Percentiles rank a stretch among this genome's conserved stretches.
Conservation (phyloP, 2,113 vertebrate species). For the Pitta sordida region DNA sequence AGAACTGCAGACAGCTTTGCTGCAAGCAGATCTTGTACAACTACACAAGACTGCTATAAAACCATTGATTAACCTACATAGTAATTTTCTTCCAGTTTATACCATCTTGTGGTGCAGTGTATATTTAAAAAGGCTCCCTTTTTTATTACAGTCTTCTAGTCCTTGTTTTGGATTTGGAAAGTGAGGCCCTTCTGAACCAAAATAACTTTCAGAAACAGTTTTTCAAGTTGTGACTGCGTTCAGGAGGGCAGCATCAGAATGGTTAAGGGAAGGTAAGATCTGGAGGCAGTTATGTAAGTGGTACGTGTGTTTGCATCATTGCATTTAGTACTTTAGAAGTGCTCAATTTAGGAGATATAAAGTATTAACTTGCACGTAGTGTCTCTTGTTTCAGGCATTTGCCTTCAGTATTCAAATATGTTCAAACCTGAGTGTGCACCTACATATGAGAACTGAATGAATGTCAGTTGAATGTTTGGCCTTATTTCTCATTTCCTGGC, state of each 20-base stretch:
- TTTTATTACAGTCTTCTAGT: constrained; percentile 54
- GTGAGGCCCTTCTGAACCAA: constrained; percentile 36
- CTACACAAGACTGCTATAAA: too few relatives aligned
- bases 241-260: background rate
- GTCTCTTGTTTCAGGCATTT: background rate
- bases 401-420: background rate
- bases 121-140: constrained; percentile 43
- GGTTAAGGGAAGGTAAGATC: constrained; percentile 10
- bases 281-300: background rate
- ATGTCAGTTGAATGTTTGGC: background rate
- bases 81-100: constrained; percentile 66
- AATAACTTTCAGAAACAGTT: constrained; percentile 40
- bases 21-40: constrained; percentile 2
- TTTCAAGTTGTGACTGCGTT: background rate
- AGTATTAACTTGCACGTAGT: background rate
- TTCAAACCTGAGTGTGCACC: background rate
- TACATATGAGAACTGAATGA: background rate
- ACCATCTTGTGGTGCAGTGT: constrained; percentile 29
- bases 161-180: constrained; percentile 54
- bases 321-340: background rate
- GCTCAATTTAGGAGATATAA: background rate
- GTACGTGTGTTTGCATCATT: background rate
- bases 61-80: constrained; percentile 59
- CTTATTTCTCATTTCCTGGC: background rate
- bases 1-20: background rate